phyloP scores from a whole-genome alignment of 2,888 invertebrate species.

The Synergus japonicus region DNA sequence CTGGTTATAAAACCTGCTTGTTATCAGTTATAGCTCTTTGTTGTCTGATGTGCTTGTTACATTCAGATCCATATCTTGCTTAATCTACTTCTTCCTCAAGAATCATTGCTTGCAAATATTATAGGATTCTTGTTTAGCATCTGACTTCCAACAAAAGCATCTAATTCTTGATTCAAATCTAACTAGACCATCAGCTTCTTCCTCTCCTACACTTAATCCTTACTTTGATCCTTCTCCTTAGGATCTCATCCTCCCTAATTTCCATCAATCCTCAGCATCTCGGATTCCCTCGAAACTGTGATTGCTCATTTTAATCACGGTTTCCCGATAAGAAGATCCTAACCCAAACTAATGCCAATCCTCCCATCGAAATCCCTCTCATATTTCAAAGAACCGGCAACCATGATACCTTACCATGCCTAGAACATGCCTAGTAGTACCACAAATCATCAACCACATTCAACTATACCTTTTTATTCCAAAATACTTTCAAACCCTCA shows the following conservation, averaged over 20 bases:
- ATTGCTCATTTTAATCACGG: neutral
- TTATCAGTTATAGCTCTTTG: neutral
- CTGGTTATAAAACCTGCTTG: neutral
- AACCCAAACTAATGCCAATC: neutral
- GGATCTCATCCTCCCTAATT: slow-evolving; percentile 13
- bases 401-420: slow-evolving; percentile 4
- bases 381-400: slow-evolving; percentile 4
- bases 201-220: neutral
- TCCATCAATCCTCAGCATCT: slow-evolving; percentile 5
- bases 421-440: neutral
- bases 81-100: neutral
- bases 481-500: neutral
- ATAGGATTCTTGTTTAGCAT: neutral
- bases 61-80: neutral
- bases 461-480: neutral
- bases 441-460: neutral
- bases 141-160: neutral
- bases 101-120: neutral
- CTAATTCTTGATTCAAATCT: neutral
- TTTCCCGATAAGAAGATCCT: neutral
- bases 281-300: neutral
- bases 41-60: neutral
- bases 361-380: neutral
- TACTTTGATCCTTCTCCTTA: neutral
- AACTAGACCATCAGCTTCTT: neutral